A percentile compares a stretch with the other conserved stretches of the same genome.
phyloP scores from a whole-genome alignment of 2,888 invertebrate genomes.

The Cyaniris semiargus region DNA sequence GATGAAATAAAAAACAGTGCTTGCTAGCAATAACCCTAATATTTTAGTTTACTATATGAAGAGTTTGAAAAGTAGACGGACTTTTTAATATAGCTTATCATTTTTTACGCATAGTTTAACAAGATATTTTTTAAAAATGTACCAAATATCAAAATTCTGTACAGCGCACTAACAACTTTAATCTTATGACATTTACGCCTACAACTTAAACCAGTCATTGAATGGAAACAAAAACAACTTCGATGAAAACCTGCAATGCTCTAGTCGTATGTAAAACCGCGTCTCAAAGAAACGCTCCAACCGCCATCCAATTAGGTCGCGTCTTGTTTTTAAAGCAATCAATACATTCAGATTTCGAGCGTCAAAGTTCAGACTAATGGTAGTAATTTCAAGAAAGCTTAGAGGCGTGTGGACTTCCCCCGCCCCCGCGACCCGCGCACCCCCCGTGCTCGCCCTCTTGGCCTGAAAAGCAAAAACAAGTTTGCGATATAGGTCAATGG shows the following conservation, averaged over 20 bases:
- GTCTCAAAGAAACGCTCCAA: not conserved
- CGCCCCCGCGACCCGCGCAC: not conserved
- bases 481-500: slow-evolving; percentile 43
- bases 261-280: not conserved
- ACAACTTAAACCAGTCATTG: too few species aligned
- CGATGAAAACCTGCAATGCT: not conserved
- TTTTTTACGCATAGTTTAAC: too few species aligned
- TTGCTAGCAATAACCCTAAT: not conserved
- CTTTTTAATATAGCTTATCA: too few species aligned
- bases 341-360: slow-evolving; percentile 29
- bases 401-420: slow-evolving; percentile 18
- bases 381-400: slow-evolving; percentile 31
- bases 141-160: too few species aligned
- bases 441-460: slow-evolving; percentile 35
- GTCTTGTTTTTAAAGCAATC: slow-evolving; percentile 22
- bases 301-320: slow-evolving; percentile 8
- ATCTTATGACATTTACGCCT: too few species aligned
- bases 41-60: too few species aligned
- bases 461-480: slow-evolving; percentile 44
- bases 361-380: slow-evolving; percentile 30
- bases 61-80: too few species aligned
- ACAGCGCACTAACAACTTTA: too few species aligned
- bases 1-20: not conserved
- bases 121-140: too few species aligned
- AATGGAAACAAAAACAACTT: not conserved